Evolutionary conservation across 2,113 vertebrate genomes (phyloP).

Genomic region (Catharus bicknelli): DNA sequence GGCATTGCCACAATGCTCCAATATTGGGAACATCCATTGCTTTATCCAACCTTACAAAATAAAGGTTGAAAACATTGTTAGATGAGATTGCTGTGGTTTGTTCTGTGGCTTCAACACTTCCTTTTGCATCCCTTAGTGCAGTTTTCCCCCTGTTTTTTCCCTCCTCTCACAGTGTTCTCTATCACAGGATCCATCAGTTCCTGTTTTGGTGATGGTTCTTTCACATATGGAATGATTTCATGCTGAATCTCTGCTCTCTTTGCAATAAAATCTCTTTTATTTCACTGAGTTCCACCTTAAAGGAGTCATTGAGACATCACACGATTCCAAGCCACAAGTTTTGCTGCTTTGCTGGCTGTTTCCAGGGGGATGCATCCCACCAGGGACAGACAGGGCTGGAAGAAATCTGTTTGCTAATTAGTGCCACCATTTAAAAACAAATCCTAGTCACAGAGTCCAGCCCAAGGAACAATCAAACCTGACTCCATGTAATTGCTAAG

Average conservation of each 20-base stretch:
- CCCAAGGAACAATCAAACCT: neutral
- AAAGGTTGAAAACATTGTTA: fast-evolving
- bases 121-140: neutral
- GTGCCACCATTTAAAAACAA: conserved; percentile 12
- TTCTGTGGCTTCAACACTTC: fast-evolving
- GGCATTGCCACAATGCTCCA: fast-evolving
- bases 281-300: neutral
- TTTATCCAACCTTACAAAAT: neutral
- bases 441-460: neutral
- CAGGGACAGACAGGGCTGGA: neutral
- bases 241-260: neutral
- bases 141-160: fast-evolving
- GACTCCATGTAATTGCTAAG: conserved; percentile 8
- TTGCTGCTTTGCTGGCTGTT: neutral
- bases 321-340: neutral
- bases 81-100: neutral
- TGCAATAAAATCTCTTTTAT: neutral
- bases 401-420: conserved; percentile 14
- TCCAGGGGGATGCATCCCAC: neutral
- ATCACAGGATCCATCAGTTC: neutral
- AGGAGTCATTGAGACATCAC: neutral
- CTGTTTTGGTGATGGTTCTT: neutral
- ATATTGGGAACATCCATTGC: neutral
- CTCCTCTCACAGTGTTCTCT: neutral
- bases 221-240: fast-evolving